Percentiles rank a stretch among this genome's conserved stretches.
phyloP scores from a whole-genome alignment of 1,140 invertebrate genomes.

The Drosophila pseudoananassae region DNA sequence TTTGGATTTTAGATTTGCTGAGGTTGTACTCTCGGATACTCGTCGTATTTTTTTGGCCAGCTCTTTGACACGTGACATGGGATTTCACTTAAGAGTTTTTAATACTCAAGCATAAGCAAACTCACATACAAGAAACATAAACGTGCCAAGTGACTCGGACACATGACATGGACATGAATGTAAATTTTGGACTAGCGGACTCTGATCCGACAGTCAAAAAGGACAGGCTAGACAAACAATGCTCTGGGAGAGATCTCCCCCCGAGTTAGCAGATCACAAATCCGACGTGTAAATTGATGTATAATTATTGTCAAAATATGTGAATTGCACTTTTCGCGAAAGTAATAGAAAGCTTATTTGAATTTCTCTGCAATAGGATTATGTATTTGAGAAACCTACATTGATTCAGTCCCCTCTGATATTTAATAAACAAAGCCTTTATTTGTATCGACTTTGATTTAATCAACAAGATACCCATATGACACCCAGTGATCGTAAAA shows the following conservation, averaged over 20 bases:
- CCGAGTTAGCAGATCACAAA: conserved; percentile 32
- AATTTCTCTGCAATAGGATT: conserved; percentile 1
- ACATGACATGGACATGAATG: conserved; percentile 69
- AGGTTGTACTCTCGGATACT: conserved; percentile 8
- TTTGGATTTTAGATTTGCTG: conserved; percentile 15
- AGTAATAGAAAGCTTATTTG: conserved; percentile 34
- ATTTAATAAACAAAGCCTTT: conserved; percentile 18
- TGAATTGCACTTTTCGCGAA: conserved; percentile 37
- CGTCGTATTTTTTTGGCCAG: conserved; percentile 24
- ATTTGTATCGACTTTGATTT: conserved; percentile 26
- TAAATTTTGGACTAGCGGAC: conserved; percentile 45
- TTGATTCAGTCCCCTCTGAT: neutral
- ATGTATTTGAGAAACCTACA: neutral
- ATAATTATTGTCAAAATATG: conserved; percentile 60
- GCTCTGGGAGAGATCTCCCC: conserved; percentile 5
- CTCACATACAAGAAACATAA: conserved; percentile 40
- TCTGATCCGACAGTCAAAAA: conserved; percentile 70
- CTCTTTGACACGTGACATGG: conserved; percentile 77
- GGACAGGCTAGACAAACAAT: conserved; percentile 68
- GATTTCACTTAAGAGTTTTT: conserved; percentile 78
- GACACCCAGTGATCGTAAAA: conserved; percentile 22
- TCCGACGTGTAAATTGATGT: conserved; percentile 77
- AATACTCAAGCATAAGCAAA: conserved; percentile 72
- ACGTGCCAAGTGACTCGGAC: conserved; percentile 73
- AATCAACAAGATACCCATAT: conserved; percentile 28